phyloP scores from a whole-genome alignment of 1,140 invertebrate species.

The Nilaparvata lugens region DNA sequence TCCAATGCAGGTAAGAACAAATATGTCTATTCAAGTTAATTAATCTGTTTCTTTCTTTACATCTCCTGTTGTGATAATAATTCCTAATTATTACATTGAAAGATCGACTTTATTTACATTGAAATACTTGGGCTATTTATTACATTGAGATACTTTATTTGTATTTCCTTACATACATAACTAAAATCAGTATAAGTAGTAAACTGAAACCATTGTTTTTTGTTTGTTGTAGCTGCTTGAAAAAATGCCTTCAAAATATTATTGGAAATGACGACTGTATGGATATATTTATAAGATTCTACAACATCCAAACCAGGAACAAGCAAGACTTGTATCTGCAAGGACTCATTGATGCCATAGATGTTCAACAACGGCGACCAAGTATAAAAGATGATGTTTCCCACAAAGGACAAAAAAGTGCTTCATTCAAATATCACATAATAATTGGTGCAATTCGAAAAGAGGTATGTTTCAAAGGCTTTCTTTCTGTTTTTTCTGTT shows the following conservation, averaged over 20 bases:
- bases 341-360: background rate
- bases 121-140: too few species aligned
- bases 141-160: too few species aligned
- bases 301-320: background rate
- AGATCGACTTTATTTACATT: too few species aligned
- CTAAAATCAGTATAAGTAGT: too few species aligned
- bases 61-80: background rate
- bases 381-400: too few species aligned
- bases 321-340: background rate
- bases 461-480: too few species aligned
- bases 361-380: background rate
- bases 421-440: too few species aligned
- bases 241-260: background rate
- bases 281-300: background rate
- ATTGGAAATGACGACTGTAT: background rate
- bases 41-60: background rate
- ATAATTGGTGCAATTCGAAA: too few species aligned
- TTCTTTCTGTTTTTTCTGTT: background rate
- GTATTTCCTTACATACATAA: constrained; percentile 1
- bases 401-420: too few species aligned
- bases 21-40: too few species aligned
- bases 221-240: background rate
- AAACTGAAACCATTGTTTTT: too few species aligned
- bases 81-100: too few species aligned
- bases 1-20: background rate